Evolutionary conservation across 92 coral and sea anemone species (phyloP).

Genomic region (Umimayanthus kanabou): DNA sequence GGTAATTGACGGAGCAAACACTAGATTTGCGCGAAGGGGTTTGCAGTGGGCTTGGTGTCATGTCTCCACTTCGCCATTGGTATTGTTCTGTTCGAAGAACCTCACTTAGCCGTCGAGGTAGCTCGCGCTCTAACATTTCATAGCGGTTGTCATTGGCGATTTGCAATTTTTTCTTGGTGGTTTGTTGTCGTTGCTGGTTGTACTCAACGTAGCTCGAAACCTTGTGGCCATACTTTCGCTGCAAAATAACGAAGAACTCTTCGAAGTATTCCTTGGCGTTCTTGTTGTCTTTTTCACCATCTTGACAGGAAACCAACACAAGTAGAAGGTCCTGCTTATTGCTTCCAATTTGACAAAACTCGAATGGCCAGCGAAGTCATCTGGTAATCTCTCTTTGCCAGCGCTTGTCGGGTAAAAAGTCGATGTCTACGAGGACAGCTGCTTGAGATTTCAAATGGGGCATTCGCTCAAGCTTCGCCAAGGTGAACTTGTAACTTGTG

Average conservation of each 20-base stretch:
- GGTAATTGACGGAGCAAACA: too few relatives aligned
- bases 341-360: neutral
- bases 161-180: neutral
- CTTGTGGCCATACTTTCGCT: neutral
- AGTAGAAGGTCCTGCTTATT: conserved; percentile 8
- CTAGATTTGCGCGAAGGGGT: neutral
- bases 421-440: neutral
- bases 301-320: conserved; percentile 16
- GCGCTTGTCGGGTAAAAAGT: neutral
- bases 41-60: neutral
- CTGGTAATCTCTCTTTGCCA: conserved; percentile 14
- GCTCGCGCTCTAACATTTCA: neutral
- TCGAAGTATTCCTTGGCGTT: conserved; percentile 36
- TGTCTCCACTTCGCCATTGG: neutral
- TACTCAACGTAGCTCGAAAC: conserved; percentile 2
- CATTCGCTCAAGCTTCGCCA: neutral
- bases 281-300: neutral
- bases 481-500: neutral
- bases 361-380: conserved; percentile 20
- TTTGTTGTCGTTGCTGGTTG: neutral
- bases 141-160: neutral
- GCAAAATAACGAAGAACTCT: neutral
- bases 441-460: conserved; percentile 34
- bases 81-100: neutral
- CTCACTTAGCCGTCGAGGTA: neutral